These are phyloP conservation scores for Bubalus kerabau DNA, from an alignment of 2,113 vertebrate species.

Conservation along the genomic window DNA sequence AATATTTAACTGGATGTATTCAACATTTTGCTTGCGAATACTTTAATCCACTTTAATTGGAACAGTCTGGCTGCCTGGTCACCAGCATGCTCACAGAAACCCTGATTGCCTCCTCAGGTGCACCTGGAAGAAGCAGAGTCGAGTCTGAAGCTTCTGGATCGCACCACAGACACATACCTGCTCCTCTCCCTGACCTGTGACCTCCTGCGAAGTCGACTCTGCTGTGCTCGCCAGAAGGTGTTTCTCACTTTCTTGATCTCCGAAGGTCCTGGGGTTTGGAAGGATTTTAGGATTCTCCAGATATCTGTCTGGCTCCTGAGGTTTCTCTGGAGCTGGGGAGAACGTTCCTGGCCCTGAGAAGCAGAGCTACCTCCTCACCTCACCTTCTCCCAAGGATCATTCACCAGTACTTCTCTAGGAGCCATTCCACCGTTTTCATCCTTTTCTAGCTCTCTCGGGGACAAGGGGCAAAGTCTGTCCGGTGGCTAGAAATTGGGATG, in stretches of 20 bases:
- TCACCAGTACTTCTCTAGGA: neutral
- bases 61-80: neutral
- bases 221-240: slow-evolving; percentile 81
- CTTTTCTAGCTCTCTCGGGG: neutral
- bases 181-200: slow-evolving; percentile 78
- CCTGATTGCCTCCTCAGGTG: slow-evolving; percentile 47
- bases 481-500: neutral
- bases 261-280: neutral
- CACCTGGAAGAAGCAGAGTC: slow-evolving; percentile 82
- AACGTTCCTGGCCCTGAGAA: neutral
- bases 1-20: neutral
- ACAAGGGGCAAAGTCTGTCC: neutral
- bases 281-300: neutral
- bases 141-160: slow-evolving; percentile 62
- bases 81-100: neutral
- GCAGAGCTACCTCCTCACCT: neutral
- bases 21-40: neutral
- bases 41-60: neutral
- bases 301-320: neutral
- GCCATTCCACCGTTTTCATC: neutral
- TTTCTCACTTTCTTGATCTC: neutral
- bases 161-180: slow-evolving; percentile 60
- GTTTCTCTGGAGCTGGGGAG: neutral
- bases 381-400: neutral
- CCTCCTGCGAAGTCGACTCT: slow-evolving; percentile 83